Base-by-base conservation (phyloP, 2,113 vertebrate species). In the Burhinus bistriatus region DNA sequence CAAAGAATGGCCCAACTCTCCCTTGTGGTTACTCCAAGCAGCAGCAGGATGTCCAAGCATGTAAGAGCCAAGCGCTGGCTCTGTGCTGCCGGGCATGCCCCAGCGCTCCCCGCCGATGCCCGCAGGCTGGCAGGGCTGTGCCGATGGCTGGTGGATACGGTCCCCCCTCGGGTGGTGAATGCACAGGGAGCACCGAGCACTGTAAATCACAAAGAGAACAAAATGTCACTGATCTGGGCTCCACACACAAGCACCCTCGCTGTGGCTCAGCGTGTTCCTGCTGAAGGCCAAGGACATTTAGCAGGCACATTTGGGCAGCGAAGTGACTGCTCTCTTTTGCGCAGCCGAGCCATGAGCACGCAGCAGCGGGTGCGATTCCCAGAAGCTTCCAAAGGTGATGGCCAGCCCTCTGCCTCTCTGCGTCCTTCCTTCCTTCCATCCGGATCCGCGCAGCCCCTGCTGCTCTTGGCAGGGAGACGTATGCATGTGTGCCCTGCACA, bases 71-170 rank as follows among this genome's bases (percentile, higher is more conserved):
- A 44, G 75, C 3, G 4, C n/a, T 12, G 45, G 65, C 57, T 76
- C 62, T 54, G 49, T 22, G 49, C 49, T 51, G 49, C 49, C 49
- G 12, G 79, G 22, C 23, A 7, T 34, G 45, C 40, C 32, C 12
- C 44, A 5, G 59, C 1, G 2, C 5, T 49, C 38, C 72, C 73
- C 26, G 20, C 22, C 4, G 6, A 8, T 49, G 34, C 45, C 4
- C 4, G 0, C 0, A 1, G 52, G 76, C 89, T 30, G 16, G 5
- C 21, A 11, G 45, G 16, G 42, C 93, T 58, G 44, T 1, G 2
- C 57, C 70, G 54, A 5, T 7, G n/a, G 80, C 64, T 47, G 64
- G 16, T 3, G 27, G 38, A 15, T 12, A 5, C 0, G 1, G 32
- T 10, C 20, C 6, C 40, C 32, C 29, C 22, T 22, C 0, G 2